These are phyloP conservation scores for Mus musculus DNA, from an alignment of 2,113 vertebrate species.

Conservation along the genomic window GRCm39 chr12:34025501-34026000, in stretches of 20 bases:
- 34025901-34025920: constrained; percentile 5
- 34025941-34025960: not conserved
- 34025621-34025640: not conserved
- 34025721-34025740: not conserved
- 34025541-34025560: not conserved
- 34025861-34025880: not conserved
- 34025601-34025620: not conserved
- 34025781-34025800: constrained; percentile 6
- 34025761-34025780: constrained; percentile 1
- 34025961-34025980: not conserved
- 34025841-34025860: constrained; percentile 39
- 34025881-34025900: not conserved
- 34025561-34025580: not conserved
- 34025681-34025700: not conserved
- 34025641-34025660: constrained; percentile 4
- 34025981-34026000: not conserved
- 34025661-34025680: not conserved
- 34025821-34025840: constrained; percentile 30
- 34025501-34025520: constrained; percentile 35
- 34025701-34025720: constrained; percentile 24
- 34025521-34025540: constrained; percentile 43
- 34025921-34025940: not conserved
- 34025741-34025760: not conserved
- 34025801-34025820: constrained; percentile 41
- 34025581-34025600: not conserved